phyloP scores from a whole-genome alignment of 2,888 invertebrate species.

The Gryllus longicercus region DNA sequence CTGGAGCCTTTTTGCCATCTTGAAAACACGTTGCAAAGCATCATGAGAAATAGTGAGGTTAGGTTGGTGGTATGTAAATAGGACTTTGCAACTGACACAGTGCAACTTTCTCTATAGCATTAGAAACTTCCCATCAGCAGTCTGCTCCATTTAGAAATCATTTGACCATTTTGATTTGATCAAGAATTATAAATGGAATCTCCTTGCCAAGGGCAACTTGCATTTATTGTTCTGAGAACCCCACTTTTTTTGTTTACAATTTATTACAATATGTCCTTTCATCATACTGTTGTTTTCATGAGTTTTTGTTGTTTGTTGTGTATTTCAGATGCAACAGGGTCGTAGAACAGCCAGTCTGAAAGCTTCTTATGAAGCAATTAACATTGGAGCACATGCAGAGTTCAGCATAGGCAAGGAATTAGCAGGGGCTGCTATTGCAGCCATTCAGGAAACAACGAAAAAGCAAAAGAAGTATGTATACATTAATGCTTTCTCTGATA shows the following conservation, averaged over 20 bases:
- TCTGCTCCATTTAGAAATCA: no score
- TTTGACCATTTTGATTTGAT: no score
- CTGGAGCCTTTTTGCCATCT: no score
- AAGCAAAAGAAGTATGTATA: conserved; percentile 60
- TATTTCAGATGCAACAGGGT: conserved; percentile 81
- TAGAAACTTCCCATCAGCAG: no score
- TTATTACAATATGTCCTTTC: not conserved
- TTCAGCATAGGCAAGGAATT: conserved; percentile 68
- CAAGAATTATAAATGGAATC: no score
- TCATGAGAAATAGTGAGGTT: no score
- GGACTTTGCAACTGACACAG: no score
- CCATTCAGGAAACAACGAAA: conserved; percentile 62
- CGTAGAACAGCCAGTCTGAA: conserved; percentile 89
- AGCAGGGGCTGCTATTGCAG: conserved; percentile 67
- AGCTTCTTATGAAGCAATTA: conserved; percentile 90
- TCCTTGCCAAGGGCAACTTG: no score
- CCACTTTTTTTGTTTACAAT: not conserved
- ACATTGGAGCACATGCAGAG: conserved; percentile 52
- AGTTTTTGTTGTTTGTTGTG: conserved; percentile 32
- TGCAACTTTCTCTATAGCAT: no score
- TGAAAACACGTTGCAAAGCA: no score
- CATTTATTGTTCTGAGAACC: not conserved
- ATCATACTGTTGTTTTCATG: conserved; percentile 20
- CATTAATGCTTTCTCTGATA: not conserved
- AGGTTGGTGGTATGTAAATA: no score